Evolutionary conservation across 2,797 vertebrate species (phyloP), one percentile per base, ranked within the genome.

Genomic region (Nothura maculosa): DNA sequence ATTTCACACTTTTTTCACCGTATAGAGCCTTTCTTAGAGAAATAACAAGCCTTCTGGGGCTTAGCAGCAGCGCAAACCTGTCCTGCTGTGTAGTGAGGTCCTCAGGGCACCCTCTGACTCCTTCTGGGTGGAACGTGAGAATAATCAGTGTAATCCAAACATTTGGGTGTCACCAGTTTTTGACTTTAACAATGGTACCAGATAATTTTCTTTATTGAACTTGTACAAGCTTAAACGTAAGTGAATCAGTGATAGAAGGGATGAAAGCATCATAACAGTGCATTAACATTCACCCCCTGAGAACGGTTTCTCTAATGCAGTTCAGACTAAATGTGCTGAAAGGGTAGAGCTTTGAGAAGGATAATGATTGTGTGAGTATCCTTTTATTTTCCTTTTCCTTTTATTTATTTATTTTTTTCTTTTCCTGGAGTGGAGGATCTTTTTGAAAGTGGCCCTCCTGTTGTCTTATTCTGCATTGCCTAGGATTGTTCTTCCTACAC

Each of bases 171-270:
- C 84, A 73, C 20, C 63, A 66, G 24, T 50, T 48, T 50, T 42
- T 87, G 72, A 81, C 87, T 94, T 91, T 77, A 84, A 89, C 55
- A 91, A 75, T 61, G 58, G 52, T 73, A 50, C 34, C 67, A 42
- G 70, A 74, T 91, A 67, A 89, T 96, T 95, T 94, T 87, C 93
- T 91, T 85, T 89, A 93, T 94, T 95, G 90, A 91, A 93, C 70
- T 94, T 90, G 73, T 50, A 66, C 42, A 68, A 81, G 80, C 89
- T 96, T 94, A 87, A 94, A 82, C 58, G 0, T 60, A 95, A 94
- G 85, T 84, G 89, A 87, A 92, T 89, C 87, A 60, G 81, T 90
- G 90, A 81, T n/a, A 75, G 90, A 91, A 90, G 50, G 81, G 72
- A 93, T 90, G 85, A 96, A 93, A 95, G 93, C 76, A 89, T 81